Evolutionary conservation across 2,113 vertebrate genomes (phyloP).

Genomic region (Aleadryas rufinucha): DNA sequence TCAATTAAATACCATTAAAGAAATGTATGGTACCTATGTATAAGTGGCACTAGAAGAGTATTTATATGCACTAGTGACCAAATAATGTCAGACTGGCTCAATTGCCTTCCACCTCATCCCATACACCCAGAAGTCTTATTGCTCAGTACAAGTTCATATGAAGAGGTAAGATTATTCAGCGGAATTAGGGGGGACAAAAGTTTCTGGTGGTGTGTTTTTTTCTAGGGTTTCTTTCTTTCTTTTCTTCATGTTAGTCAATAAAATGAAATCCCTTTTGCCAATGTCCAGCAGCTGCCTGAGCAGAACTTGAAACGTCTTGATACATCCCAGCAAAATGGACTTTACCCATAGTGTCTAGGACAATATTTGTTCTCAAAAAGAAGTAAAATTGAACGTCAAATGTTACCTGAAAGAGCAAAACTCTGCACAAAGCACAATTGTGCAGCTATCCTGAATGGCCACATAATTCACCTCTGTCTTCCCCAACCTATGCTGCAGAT

Average conservation of each 20-base stretch:
- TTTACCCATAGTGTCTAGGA: background rate
- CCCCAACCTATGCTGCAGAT: background rate
- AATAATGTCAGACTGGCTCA: background rate
- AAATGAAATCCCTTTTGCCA: background rate
- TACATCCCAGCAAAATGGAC: background rate
- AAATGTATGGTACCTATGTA: background rate
- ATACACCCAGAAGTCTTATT: background rate
- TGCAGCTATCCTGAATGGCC: background rate
- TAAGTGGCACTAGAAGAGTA: background rate
- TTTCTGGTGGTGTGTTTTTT: background rate
- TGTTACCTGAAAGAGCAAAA: background rate
- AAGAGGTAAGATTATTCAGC: background rate
- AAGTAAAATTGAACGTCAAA: background rate
- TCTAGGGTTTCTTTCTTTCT: background rate
- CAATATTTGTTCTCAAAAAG: background rate
- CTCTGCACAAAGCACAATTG: background rate
- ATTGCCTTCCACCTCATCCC: background rate
- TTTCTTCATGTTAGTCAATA: background rate
- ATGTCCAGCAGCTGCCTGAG: background rate
- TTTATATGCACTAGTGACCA: background rate
- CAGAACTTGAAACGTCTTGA: background rate
- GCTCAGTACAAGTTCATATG: background rate
- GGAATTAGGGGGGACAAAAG: background rate
- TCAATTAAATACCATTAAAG: constrained; percentile 50
- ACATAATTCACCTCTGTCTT: background rate